Evolutionary conservation across 2,888 invertebrate species (phyloP), one percentile per base, ranked within the genome.

Genomic region (Tenodera sinensis): DNA sequence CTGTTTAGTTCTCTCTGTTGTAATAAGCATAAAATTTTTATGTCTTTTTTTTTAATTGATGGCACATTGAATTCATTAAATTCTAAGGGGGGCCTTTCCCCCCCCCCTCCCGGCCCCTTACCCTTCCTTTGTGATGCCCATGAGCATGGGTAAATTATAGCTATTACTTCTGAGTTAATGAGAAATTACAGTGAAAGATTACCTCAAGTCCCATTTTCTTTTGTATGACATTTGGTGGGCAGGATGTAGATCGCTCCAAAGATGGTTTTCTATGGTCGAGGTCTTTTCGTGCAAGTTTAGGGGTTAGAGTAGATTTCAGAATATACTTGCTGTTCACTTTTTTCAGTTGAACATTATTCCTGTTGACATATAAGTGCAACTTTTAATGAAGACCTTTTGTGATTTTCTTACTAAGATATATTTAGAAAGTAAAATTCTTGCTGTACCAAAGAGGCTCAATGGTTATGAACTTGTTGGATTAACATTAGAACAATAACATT

Each of bases 241-340:
- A 82, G 28, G 83, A 87, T 9, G 27, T 9, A 28, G 30, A 34
- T 14, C 27, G 30, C 27, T 87, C 30, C 12, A 28, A 25, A 8
- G 89, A 82, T 28, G 84, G 95, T 34, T 71, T 83, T 2, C 14
- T 30, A 14, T 83, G n/a, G 91, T 94, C 94, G 91, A 96, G 93
- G 91, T 97, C 96, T 91, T 96, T 96, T 83, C 97, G 94, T 20
- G 96, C 96, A 90, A 97, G 93, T 89, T 96, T 95, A 9, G 97
- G 97, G 0, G 97, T 97, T 90, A 98, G 92, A 0, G 97, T 97
- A 84, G 97, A 97, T 94, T 97, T 97, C 47, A 98, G 93, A 89
- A 98, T 97, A 92, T 97, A 96, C 92, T 97, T 97, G 92, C 97
- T 97, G 93, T 96, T 97, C 47, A 96, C 96, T 93, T 96, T 96